A percentile compares a stretch with the other conserved stretches of the same genome.
Evolutionary conservation across 2,888 invertebrate species (phyloP).

Genomic region (Spilarctia lutea): DNA sequence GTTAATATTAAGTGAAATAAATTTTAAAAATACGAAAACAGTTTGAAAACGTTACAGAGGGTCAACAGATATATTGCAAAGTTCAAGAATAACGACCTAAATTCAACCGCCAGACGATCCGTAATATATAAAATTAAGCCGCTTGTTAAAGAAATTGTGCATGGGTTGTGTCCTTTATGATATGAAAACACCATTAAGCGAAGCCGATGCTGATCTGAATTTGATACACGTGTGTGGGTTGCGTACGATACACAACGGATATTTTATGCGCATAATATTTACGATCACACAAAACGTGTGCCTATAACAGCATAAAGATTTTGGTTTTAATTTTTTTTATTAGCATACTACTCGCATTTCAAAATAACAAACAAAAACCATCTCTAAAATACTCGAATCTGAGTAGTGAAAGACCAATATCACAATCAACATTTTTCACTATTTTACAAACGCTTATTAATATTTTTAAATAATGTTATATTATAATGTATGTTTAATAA

Average conservation of each 20-base stretch:
- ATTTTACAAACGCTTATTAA: not conserved
- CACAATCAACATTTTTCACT: not conserved
- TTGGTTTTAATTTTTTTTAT: not conserved
- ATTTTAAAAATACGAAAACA: too few species aligned
- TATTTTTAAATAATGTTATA: not conserved
- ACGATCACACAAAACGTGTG: constrained; percentile 51
- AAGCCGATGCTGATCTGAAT: constrained; percentile 72
- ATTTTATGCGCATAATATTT: constrained; percentile 55
- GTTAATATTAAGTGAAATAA: too few species aligned
- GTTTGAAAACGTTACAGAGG: not conserved
- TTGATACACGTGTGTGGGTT: constrained; percentile 69
- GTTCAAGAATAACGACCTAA: not conserved
- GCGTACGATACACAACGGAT: constrained; percentile 43
- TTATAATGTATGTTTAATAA: not conserved
- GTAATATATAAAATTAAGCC: not conserved
- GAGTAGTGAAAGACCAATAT: not conserved
- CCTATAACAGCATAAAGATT: constrained; percentile 38
- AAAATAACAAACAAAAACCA: not conserved
- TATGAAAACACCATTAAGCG: constrained; percentile 78
- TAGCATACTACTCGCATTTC: not conserved
- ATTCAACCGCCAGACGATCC: not conserved
- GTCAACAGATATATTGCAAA: not conserved
- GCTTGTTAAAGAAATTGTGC: constrained; percentile 26
- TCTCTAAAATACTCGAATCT: not conserved
- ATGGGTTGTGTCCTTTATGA: constrained; percentile 51